Conservation (phyloP, 2,888 invertebrate species). For the Sabellastarte sp. region DNA sequence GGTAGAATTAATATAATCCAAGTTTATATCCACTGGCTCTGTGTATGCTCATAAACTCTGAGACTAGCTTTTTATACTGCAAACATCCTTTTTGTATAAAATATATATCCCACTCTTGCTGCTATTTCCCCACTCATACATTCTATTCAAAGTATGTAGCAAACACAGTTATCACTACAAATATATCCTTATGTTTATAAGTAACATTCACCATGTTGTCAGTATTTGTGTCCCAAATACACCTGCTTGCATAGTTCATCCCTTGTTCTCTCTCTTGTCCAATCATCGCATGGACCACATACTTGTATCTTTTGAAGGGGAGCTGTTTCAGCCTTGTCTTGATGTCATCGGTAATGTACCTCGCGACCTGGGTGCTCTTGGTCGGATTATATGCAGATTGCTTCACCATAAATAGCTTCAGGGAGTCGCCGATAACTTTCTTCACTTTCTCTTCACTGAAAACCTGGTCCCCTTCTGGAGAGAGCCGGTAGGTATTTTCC, state of each 20-base stretch:
- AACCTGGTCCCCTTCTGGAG: neutral
- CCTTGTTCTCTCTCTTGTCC: neutral
- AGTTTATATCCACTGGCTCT: no score
- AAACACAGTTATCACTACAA: neutral
- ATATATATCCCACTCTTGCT: no score
- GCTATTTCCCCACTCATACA: no score
- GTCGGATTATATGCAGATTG: neutral
- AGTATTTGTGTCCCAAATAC: neutral
- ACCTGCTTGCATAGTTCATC: neutral
- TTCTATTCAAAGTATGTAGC: neutral
- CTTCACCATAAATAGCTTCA: neutral
- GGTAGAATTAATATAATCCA: no score
- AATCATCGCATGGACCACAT: neutral
- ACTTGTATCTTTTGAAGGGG: neutral
- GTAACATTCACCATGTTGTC: neutral
- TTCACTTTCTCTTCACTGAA: neutral
- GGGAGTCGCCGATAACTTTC: neutral
- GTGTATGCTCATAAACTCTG: no score
- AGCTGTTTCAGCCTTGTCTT: neutral
- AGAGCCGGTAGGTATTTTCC: neutral
- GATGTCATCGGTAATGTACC: neutral
- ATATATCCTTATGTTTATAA: neutral
- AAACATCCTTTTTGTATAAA: no score
- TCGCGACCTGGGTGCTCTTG: neutral
- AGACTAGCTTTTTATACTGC: no score